Base-by-base conservation (phyloP, 37 sponge, comb jelly and placozoan species). In the Haliclona indistincta region DNA sequence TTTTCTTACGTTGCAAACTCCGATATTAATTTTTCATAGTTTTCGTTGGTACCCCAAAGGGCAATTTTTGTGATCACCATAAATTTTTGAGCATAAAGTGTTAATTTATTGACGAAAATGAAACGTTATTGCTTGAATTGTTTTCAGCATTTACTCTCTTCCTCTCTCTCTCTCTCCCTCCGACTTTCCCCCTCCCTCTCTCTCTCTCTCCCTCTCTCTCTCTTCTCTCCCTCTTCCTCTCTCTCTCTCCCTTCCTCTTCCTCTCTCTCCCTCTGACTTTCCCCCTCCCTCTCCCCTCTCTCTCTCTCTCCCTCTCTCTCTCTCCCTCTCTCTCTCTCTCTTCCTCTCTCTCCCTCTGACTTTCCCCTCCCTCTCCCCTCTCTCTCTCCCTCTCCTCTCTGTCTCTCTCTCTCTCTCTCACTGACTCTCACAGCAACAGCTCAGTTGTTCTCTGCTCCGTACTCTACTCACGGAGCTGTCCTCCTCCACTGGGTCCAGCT, bases 401-500 rank as follows among this genome's bases (percentile, higher is more conserved):
- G 25, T 11, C 25, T 61, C 11, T 23, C 34, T 11, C n/a, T 19
- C 34, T 56, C 69, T 28, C 11, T 29, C n/a, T n/a, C n/a, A n/a
- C n/a, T n/a, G n/a, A n/a, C n/a, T n/a, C n/a, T 65, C 0, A 5
- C 81, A 80, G 87, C 67, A 72, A 20, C 75, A 64, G 40, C 35
- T 87, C 29, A 67, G 82, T 2, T 77, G 81, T 38, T 75, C 84
- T 19, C 43, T 90, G 28, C 73, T 90, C 73, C 43, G 45, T 28
- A 77, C 87, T 43, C 55, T 91, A 7, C 71, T 91, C 23, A 72
- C 47, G 0, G 91, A 91, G 75, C 85, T 67, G 25, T 65, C 75
- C 70, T 69, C 52, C 63, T 69, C 71, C 40, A 42, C 77, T 43
- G 76, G 80, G 2, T 80, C 88, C 29, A 76, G 79, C 33, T 25